phyloP scores from a whole-genome alignment of 2,797 vertebrate species.

The Sciaenops ocellatus region DNA sequence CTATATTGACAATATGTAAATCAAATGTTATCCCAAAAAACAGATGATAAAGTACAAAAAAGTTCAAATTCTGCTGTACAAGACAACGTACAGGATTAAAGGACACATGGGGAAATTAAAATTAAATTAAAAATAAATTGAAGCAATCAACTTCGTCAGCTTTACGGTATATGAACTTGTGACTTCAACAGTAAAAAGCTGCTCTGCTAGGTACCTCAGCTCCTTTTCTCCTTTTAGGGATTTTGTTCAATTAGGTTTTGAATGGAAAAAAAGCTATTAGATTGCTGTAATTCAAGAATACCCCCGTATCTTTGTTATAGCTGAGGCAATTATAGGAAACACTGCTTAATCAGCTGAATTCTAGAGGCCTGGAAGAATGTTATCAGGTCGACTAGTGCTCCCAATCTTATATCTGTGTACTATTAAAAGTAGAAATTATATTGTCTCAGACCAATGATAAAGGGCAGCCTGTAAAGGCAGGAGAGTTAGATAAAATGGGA shows the following conservation, averaged over 20 bases:
- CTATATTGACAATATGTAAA: background rate
- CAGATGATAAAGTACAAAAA: background rate
- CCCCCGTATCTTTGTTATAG: conserved; percentile 44
- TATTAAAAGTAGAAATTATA: conserved; percentile 44
- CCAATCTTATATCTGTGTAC: conserved; percentile 42
- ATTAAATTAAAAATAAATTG: no score
- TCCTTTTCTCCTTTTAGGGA: background rate
- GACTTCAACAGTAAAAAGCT: conserved; percentile 7
- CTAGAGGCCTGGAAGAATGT: conserved; percentile 39
- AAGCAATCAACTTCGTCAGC: background rate
- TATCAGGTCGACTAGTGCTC: conserved; percentile 51
- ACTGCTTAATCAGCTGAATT: conserved; percentile 70
- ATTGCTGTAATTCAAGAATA: conserved; percentile 56
- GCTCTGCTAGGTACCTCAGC: background rate
- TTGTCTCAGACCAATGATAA: conserved; percentile 39
- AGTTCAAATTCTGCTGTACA: background rate
- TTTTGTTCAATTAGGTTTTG: conserved; percentile 52
- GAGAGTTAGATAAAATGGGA: conserved; percentile 26
- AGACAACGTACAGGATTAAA: background rate
- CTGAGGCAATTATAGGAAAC: conserved; percentile 48
- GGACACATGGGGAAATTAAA: background rate
- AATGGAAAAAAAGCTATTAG: conserved; percentile 36
- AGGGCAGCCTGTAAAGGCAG: conserved; percentile 24
- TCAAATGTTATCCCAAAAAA: conserved; percentile 2
- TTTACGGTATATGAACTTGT: conserved; percentile 1